Base-by-base conservation (phyloP, 2,113 vertebrate species). In the Myiozetetes cayanensis region DNA sequence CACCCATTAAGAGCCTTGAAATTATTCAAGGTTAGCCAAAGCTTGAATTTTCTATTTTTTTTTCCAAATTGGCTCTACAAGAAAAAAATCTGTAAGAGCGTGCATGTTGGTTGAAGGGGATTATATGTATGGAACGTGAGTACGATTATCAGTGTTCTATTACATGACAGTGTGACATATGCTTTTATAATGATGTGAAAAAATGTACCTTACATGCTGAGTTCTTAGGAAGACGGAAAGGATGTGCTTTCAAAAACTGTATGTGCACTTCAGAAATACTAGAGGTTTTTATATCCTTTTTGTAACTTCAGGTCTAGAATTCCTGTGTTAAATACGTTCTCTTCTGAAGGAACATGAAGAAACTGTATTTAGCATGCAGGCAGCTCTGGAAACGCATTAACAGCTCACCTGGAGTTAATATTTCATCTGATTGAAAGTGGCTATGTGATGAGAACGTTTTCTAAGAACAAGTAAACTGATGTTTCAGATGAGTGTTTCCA, bases 81-180 rank as follows among this genome's bases (percentile, higher is more conserved):
- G 39, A 23, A 58, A 12, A 3, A 53, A 4, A 15, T 70, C 23
- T 31, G 20, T 67, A 55, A 71, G 23, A 58, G n/a, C 7, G 4
- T 80, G 24, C n/a, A 5, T 61, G 6, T 68, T 85, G 22, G 16
- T 75, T 90, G 15, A 47, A 68, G 43, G 8, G 13, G 9, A 30
- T 92, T 78, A 28, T 59, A 9, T 59, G n/a, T 9, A 5, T 73
- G 41, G 41, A 61, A 39, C 1, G 0, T 13, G 21, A 52, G 7
- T 62, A 6, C 61, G n/a, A 9, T 66, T 24, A 53, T 52, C 10
- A 35, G 39, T 44, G 3, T 18, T 72, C 3, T 72, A 0, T 78
- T 75, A n/a, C 0, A 0, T 30, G 33, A n/a, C 23, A 41, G 6
- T n/a, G 6, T 84, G 25, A 59, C 37, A 41, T 0, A 3, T 70